phyloP scores from a whole-genome alignment of 2,888 invertebrate genomes.

The Habrosyne pyritoides region DNA sequence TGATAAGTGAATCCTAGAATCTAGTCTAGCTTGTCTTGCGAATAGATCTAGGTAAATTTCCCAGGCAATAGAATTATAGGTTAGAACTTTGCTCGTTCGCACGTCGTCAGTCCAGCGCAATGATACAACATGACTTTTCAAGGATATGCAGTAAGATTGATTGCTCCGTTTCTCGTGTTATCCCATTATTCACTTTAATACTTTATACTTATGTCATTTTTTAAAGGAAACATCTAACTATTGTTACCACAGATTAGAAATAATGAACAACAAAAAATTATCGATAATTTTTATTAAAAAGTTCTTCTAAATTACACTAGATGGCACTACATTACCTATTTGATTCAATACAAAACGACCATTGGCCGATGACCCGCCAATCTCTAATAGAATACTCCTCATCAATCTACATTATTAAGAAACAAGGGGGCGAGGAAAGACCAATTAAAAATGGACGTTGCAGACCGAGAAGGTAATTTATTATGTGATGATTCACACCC shows the following conservation, averaged over 20 bases:
- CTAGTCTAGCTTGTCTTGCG: neutral
- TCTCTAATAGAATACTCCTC: neutral
- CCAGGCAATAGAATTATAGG: neutral
- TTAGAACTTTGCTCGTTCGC: neutral
- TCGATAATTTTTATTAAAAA: no score
- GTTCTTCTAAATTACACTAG: neutral
- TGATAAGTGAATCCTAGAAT: neutral
- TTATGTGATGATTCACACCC: conserved; percentile 44
- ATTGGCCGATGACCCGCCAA: neutral
- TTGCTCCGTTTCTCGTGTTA: neutral
- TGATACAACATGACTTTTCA: neutral
- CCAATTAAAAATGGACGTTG: conserved; percentile 13
- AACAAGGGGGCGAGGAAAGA: conserved; percentile 10
- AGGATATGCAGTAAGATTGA: neutral
- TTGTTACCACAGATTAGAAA: neutral
- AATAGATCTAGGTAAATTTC: neutral
- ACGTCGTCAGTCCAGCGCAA: neutral
- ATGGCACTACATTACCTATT: conserved; percentile 3
- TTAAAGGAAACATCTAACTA: no score
- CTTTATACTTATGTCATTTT: no score
- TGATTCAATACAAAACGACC: neutral
- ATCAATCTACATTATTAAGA: conserved; percentile 13
- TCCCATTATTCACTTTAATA: neutral
- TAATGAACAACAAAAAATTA: neutral
- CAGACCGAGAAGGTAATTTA: conserved; percentile 22